Evolutionary conservation across 2,888 invertebrate genomes (phyloP).

Genomic region (Pherbina coryleti): DNA sequence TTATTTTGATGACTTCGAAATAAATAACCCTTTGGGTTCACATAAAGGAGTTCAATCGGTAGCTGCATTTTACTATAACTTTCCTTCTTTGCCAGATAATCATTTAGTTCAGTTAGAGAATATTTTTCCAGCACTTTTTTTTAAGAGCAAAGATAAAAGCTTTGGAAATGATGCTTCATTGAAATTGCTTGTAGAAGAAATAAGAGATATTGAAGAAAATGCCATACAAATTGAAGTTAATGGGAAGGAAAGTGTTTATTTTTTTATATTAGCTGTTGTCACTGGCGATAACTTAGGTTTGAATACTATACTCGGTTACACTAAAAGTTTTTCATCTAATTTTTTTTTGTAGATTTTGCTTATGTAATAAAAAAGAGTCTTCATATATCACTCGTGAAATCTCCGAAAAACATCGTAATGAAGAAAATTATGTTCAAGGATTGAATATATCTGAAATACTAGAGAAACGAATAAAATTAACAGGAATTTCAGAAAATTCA

Average conservation of each 20-base stretch:
- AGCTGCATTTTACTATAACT: constrained; percentile 15
- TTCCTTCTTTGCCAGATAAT: not conserved
- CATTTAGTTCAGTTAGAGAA: not conserved
- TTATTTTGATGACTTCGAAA: constrained; percentile 18
- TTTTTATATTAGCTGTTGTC: not conserved
- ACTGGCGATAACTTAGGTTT: constrained; percentile 11
- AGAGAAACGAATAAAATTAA: constrained; percentile 34
- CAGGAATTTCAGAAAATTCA: constrained; percentile 38
- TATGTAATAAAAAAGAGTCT: constrained; percentile 12
- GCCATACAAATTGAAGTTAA: not conserved
- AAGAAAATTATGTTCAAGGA: not conserved
- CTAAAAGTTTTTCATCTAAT: constrained; percentile 9
- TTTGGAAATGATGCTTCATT: constrained; percentile 18
- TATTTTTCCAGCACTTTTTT: constrained; percentile 16
- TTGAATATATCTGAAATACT: not conserved
- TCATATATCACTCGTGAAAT: not conserved
- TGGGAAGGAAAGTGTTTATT: not conserved
- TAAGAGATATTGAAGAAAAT: constrained; percentile 24
- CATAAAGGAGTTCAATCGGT: constrained; percentile 24
- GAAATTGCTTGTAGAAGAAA: constrained; percentile 9
- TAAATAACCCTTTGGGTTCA: constrained; percentile 14
- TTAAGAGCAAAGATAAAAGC: constrained; percentile 22
- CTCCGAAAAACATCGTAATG: not conserved
- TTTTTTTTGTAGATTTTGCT: constrained; percentile 17
- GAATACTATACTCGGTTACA: constrained; percentile 12